These are phyloP conservation scores for Phocides pigmalion DNA, from an alignment of 1,140 invertebrate genomes.

Conservation along the genomic window DNA sequence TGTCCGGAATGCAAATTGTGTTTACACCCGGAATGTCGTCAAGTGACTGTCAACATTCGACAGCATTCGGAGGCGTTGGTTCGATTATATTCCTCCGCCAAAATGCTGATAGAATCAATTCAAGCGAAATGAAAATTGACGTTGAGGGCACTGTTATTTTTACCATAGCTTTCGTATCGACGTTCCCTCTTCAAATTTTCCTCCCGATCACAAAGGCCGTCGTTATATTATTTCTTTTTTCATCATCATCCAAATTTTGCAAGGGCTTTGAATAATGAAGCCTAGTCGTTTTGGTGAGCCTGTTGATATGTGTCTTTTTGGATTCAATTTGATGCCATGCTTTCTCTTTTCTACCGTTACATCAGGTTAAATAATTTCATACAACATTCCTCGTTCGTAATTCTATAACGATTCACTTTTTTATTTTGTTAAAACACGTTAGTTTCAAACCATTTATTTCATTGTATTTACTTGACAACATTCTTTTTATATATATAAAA, in stretches of 20 bases:
- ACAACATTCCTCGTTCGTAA: too few relatives aligned
- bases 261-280: constrained; percentile 9
- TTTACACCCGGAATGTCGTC: constrained; percentile 51
- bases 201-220: constrained; percentile 1
- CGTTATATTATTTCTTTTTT: constrained; percentile 9
- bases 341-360: too few relatives aligned
- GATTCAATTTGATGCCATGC: background rate
- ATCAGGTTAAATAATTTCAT: too few relatives aligned
- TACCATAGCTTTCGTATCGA: constrained; percentile 18
- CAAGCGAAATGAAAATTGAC: constrained; percentile 36
- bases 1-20: constrained; percentile 59
- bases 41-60: constrained; percentile 53
- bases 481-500: too few relatives aligned
- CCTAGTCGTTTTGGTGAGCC: background rate
- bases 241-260: background rate
- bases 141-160: constrained; percentile 31
- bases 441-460: too few relatives aligned
- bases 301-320: background rate
- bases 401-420: too few relatives aligned
- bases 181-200: constrained; percentile 2
- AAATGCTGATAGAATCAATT: constrained; percentile 47
- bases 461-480: too few relatives aligned
- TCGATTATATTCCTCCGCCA: constrained; percentile 32
- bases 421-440: too few relatives aligned
- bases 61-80: constrained; percentile 31